Base-by-base conservation (phyloP, 2,113 vertebrate genomes). In the Xyrauchen texanus region DNA sequence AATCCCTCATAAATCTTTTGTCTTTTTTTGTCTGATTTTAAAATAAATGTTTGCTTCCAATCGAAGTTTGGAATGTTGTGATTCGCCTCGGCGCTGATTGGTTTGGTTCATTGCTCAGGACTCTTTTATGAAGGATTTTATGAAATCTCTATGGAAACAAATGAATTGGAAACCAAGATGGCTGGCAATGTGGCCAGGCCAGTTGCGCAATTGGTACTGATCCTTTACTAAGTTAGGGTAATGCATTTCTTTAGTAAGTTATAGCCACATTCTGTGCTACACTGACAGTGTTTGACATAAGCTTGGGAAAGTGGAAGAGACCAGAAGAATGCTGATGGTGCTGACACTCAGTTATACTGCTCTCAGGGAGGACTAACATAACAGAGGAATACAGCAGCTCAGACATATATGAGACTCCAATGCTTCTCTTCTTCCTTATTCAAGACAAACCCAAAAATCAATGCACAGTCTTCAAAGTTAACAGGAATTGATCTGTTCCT, bases 241-340 rank as follows among this genome's bases (percentile, higher is more conserved):
- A 72, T 60, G 12, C 8, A 51, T 51, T 11, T 21, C 15, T 47
- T 49, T 73, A 13, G 72, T n/a, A 75, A 63, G 45, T 60, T 51
- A 60, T 52, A 34, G 21, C 21, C 21, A 34, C 49, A 62, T 64
- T 46, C 61, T 76, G 16, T 12, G 46, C 47, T n/a, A 64, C 60
- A 34, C 60, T 64, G 46, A 34, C 7, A 8, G 16, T 76, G 60
- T 64, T 52, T 76, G 73, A 76, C 61, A 76, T 76, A 64, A 64
- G 16, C 47, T 52, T 13, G 61, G 8, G 47, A 64, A 76, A 64
- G 61, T 76, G 73, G 61, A 76, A 64, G 73, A 53, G 61, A 76
- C 16, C 47, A 12, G 46, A 13, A 76, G 73, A 76, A 76, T 76
- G 73, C 47, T 76, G 61, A 73, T 62, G 44, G 42, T 73, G 45